These are phyloP conservation scores for Andricus quercusramuli DNA, from an alignment of 2,888 invertebrate genomes.

Conservation along the genomic window DNA sequence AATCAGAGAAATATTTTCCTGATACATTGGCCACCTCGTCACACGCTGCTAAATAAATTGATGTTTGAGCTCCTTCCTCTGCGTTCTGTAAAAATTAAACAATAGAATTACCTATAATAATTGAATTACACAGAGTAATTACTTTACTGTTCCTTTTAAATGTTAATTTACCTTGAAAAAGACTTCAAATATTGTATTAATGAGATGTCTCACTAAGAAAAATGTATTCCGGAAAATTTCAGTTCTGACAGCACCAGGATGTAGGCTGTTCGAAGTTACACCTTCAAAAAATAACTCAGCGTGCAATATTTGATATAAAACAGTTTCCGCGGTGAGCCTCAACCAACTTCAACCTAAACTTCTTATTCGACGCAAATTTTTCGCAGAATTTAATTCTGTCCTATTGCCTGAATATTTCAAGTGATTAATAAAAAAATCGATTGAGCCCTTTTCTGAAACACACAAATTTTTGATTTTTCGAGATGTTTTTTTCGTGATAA, in stretches of 20 bases:
- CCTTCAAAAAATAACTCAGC: background rate
- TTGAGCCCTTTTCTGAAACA: too few relatives aligned
- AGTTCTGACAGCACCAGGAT: background rate
- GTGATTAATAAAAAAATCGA: too few relatives aligned
- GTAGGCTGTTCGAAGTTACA: constrained; percentile 4
- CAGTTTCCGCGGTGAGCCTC: too few relatives aligned
- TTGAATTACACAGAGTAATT: constrained; percentile 85
- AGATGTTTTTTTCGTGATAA: too few relatives aligned
- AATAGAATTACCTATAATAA: constrained; percentile 66
- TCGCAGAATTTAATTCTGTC: too few relatives aligned
- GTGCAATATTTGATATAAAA: background rate
- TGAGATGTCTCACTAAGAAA: background rate
- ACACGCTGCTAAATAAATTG: constrained; percentile 87
- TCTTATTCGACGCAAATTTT: too few relatives aligned
- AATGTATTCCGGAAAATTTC: background rate
- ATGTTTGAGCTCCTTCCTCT: constrained; percentile 89
- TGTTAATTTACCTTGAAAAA: constrained; percentile 92
- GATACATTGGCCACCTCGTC: constrained; percentile 84
- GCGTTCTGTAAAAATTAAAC: constrained; percentile 84
- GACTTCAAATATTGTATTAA: background rate
- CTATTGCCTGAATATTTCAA: too few relatives aligned
- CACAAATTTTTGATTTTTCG: too few relatives aligned
- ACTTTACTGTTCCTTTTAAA: constrained; percentile 86
- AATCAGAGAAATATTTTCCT: constrained; percentile 92
- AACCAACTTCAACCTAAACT: too few relatives aligned